Evolutionary conservation across 2,113 vertebrate species (phyloP).

Genomic region (Cyrtonyx montezumae): DNA sequence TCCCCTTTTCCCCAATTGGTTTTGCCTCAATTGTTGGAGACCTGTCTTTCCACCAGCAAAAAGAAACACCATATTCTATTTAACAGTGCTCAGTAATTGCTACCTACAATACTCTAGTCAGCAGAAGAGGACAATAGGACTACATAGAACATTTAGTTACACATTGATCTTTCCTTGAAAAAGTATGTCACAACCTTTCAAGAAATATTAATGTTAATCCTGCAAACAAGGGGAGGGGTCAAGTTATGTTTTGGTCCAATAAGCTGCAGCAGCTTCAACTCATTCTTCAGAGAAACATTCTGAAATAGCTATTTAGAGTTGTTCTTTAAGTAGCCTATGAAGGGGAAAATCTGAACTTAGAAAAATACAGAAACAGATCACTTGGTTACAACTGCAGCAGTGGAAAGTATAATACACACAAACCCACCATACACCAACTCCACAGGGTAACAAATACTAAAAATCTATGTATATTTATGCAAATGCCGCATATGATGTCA

Average conservation of each 20-base stretch:
- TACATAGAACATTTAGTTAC: neutral
- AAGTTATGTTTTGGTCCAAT: neutral
- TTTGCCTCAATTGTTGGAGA: neutral
- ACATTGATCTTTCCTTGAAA: neutral
- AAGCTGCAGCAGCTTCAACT: neutral
- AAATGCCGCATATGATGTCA: neutral
- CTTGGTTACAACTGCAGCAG: neutral
- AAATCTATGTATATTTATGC: neutral
- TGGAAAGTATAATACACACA: neutral
- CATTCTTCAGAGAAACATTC: neutral
- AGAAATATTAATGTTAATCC: neutral
- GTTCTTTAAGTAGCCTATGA: accelerated
- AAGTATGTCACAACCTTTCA: neutral
- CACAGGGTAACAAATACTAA: neutral
- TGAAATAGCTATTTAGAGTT: neutral
- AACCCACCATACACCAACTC: neutral
- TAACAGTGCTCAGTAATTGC: neutral
- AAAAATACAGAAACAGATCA: neutral
- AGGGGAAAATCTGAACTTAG: neutral
- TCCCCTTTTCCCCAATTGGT: neutral
- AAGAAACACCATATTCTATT: neutral
- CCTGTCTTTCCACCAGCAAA: neutral
- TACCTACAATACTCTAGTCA: neutral
- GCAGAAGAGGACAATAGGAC: neutral
- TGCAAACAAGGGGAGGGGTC: neutral